Base-by-base conservation (phyloP, 2,797 vertebrate genomes). In the Ibycter americanus region DNA sequence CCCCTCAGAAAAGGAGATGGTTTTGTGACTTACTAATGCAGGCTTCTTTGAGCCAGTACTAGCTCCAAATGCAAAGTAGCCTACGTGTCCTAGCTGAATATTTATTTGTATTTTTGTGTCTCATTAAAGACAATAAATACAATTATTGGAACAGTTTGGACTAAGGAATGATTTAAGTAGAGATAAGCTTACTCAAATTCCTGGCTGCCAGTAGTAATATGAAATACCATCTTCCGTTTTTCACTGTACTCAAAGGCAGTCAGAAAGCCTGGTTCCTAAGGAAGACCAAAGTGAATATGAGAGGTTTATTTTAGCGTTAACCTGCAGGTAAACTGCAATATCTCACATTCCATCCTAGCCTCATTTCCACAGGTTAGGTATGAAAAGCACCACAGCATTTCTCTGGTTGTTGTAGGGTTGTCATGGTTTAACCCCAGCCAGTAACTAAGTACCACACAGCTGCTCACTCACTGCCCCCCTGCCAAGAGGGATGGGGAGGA, bases 221-320 rank as follows among this genome's bases (percentile, higher is more conserved):
- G 99, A 90, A 99, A 99, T 92, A 99, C 99, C 97, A 99, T 99
- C 97, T 99, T 99, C 93, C 99, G 98, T 97, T 98, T 99, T 52
- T 98, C 97, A 29, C 99, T 99, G 91, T 99, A 99, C 83, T 99
- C 99, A 95, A 99, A 99, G 54, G 99, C 99, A 0, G 99, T 99
- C 97, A 99, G 98, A 98, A 99, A 99, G 83, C 99, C 99, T 87
- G 98, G 98, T 93, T 98, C 99, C 99, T 99, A 78, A 9, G 68
- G 85, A 89, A 93, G 34, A 83, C 36, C 94, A 97, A 89, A 87
- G 17, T 65, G 74, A 84, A 90, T 2, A 32, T 2, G 1, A 87
- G 26, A 73, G 7, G 12, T 70, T 74, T 88, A 47, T 59, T 86
- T 83, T 83, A 87, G 73, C 42, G 87, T 92, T 61, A 93, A 68